Evolutionary conservation across 2,888 invertebrate genomes (phyloP).

Genomic region (Acanthoscelides obtectus): DNA sequence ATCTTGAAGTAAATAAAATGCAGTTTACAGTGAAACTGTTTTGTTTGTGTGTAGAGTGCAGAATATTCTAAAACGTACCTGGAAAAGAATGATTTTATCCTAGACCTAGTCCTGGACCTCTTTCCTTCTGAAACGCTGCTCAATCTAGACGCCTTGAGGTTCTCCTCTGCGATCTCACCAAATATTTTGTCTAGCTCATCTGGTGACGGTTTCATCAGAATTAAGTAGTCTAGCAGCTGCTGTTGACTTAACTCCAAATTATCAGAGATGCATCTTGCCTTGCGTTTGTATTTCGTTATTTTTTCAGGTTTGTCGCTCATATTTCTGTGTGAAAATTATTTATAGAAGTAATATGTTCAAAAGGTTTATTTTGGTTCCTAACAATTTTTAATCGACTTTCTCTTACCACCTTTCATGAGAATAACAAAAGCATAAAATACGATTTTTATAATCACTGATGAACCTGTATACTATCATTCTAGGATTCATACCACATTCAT

Average conservation of each 20-base stretch:
- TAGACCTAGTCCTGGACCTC: constrained; percentile 19
- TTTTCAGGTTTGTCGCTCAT: constrained; percentile 22
- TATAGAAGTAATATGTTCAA: too few species aligned
- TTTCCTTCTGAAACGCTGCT: constrained; percentile 34
- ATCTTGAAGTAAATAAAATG: too few species aligned
- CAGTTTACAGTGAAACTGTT: too few species aligned
- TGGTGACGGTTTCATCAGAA: constrained; percentile 38
- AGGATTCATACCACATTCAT: too few species aligned
- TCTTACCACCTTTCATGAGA: too few species aligned
- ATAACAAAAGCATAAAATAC: too few species aligned
- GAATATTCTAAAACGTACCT: neutral
- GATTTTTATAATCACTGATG: too few species aligned
- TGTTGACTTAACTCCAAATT: constrained; percentile 40
- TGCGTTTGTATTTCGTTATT: constrained; percentile 25
- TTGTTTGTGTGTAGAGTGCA: neutral
- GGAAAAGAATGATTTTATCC: constrained; percentile 7
- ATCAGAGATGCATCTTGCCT: constrained; percentile 32
- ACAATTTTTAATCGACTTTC: too few species aligned
- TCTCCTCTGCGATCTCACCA: constrained; percentile 30
- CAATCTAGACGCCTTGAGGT: constrained; percentile 25
- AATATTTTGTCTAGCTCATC: constrained; percentile 34
- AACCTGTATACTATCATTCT: too few species aligned
- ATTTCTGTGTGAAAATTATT: constrained; percentile 16
- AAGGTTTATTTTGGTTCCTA: too few species aligned
- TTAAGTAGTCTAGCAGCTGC: constrained; percentile 41